These are phyloP conservation scores for Triplophysa bombifrons DNA, from an alignment of 2,797 vertebrate genomes.

Conservation along the genomic window DNA sequence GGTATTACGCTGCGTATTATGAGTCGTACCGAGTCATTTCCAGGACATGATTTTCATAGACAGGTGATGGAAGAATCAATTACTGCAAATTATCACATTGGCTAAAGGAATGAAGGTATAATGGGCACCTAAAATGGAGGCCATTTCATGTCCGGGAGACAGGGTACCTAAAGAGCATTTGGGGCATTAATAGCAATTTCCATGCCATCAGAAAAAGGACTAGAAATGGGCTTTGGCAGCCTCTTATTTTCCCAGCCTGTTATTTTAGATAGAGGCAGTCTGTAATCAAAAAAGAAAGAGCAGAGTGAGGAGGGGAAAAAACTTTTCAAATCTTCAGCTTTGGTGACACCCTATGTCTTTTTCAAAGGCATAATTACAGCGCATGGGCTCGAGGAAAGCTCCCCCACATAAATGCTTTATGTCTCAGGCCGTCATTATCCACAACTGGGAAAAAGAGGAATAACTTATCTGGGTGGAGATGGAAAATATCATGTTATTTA, in stretches of 20 bases:
- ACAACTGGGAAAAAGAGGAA: constrained; percentile 61
- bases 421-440: constrained; percentile 82
- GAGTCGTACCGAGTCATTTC: constrained; percentile 65
- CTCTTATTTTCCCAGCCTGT: constrained; percentile 96
- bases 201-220: constrained; percentile 84
- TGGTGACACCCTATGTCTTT: constrained; percentile 91
- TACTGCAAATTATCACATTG: constrained; percentile 85
- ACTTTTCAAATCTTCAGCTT: constrained; percentile 83
- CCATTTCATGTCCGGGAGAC: constrained; percentile 83
- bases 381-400: constrained; percentile 75
- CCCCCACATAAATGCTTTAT: constrained; percentile 82
- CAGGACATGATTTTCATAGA: constrained; percentile 71
- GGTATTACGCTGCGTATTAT: constrained; percentile 61
- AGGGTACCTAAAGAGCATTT: constrained; percentile 93
- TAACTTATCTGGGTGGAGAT: constrained; percentile 62
- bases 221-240: constrained; percentile 68
- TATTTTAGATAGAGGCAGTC: constrained; percentile 94
- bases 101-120: constrained; percentile 77
- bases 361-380: constrained; percentile 94
- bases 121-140: constrained; percentile 84
- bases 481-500: constrained; percentile 52
- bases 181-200: constrained; percentile 97
- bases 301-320: constrained; percentile 62
- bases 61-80: constrained; percentile 85
- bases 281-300: constrained; percentile 87